Percentiles rank a stretch among this genome's conserved stretches.
Evolutionary conservation across 2,888 invertebrate species (phyloP).

Genomic region (Leptinotarsa haldemani): DNA sequence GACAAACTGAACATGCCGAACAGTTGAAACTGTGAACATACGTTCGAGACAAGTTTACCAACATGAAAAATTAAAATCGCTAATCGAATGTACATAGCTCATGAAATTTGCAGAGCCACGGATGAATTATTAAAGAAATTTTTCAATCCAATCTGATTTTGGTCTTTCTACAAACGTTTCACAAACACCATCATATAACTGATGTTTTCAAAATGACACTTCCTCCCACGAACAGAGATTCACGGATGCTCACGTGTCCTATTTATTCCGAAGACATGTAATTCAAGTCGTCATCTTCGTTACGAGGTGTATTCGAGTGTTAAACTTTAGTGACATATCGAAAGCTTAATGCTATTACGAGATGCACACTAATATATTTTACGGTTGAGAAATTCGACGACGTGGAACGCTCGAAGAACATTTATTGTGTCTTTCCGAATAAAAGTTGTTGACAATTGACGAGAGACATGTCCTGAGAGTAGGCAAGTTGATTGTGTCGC

Average conservation of each 20-base stretch:
- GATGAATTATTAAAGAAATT: too few relatives aligned
- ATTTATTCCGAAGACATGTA: slow-evolving; percentile 17
- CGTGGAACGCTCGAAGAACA: neutral
- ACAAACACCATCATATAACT: too few relatives aligned
- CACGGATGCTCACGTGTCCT: slow-evolving; percentile 4
- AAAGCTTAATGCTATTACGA: slow-evolving; percentile 29
- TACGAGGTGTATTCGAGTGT: slow-evolving; percentile 41
- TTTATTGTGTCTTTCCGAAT: neutral
- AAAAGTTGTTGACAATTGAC: slow-evolving; percentile 1
- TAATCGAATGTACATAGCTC: too few relatives aligned
- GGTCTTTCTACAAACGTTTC: too few relatives aligned
- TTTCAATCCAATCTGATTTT: too few relatives aligned
- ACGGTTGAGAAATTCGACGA: slow-evolving; percentile 1
- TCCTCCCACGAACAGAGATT: neutral
- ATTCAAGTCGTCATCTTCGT: slow-evolving; percentile 35
- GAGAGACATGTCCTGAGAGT: neutral
- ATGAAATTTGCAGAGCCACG: too few relatives aligned
- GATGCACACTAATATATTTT: slow-evolving; percentile 32
- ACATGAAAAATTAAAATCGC: too few relatives aligned
- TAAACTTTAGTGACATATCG: slow-evolving; percentile 41
- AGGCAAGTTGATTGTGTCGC: too few relatives aligned
- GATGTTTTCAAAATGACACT: neutral
- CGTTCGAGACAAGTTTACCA: too few relatives aligned
- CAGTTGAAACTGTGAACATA: too few relatives aligned
- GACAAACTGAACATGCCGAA: too few relatives aligned